Conservation (phyloP, 2,888 invertebrate species). For the Euzophera pinguis region DNA sequence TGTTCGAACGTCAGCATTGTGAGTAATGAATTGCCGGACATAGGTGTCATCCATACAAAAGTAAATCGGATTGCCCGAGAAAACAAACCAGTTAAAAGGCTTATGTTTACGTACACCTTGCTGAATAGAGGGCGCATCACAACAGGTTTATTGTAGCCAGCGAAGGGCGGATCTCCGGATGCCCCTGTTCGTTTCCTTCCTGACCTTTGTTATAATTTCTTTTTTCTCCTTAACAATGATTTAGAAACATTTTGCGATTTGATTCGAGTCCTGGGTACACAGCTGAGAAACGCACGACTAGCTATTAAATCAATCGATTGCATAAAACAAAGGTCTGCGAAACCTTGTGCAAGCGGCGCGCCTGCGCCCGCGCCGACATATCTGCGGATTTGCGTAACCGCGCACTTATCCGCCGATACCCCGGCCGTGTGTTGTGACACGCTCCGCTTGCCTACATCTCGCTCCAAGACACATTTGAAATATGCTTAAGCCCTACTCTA, state of each 20-base stretch:
- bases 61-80: slow-evolving; percentile 50
- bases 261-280: slow-evolving; percentile 53
- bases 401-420: slow-evolving; percentile 76
- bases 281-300: slow-evolving; percentile 74
- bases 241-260: slow-evolving; percentile 42
- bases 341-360: slow-evolving; percentile 79
- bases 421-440: slow-evolving; percentile 71
- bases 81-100: slow-evolving; percentile 38
- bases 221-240: slow-evolving; percentile 25
- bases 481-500: slow-evolving; percentile 18
- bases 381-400: slow-evolving; percentile 79
- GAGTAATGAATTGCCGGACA: slow-evolving; percentile 60
- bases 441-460: slow-evolving; percentile 60
- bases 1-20: slow-evolving; percentile 29
- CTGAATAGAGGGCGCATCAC: slow-evolving; percentile 30
- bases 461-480: slow-evolving; percentile 40
- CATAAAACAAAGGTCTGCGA: slow-evolving; percentile 80
- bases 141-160: slow-evolving; percentile 43
- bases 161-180: slow-evolving; percentile 30
- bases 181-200: slow-evolving; percentile 38
- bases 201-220: slow-evolving; percentile 29
- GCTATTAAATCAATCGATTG: slow-evolving; percentile 78
- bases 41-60: slow-evolving; percentile 58
- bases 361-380: slow-evolving; percentile 70
- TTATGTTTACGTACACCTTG: slow-evolving; percentile 41